Percentiles rank a stretch among this genome's conserved stretches.
Evolutionary conservation across 2,888 invertebrate species (phyloP).

Genomic region (Colostygia pectinataria): DNA sequence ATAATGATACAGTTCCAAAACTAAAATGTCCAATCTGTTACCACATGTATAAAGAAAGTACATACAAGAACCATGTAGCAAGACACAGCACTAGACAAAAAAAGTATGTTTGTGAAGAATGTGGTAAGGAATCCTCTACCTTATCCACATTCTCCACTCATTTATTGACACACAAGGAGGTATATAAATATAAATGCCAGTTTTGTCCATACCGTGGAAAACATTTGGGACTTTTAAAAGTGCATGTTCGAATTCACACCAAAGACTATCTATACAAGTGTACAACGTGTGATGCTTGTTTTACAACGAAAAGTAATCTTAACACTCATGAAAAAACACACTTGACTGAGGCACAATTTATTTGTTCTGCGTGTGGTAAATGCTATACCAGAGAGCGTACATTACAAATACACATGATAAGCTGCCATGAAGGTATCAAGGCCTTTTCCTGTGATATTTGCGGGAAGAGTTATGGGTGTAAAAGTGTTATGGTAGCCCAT

Average conservation of each 20-base stretch:
- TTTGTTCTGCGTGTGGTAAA: constrained; percentile 39
- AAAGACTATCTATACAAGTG: constrained; percentile 51
- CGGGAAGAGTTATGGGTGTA: constrained; percentile 44
- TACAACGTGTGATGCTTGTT: constrained; percentile 44
- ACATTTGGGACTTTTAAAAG: constrained; percentile 45
- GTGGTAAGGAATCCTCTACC: constrained; percentile 46
- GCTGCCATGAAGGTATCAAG: constrained; percentile 39
- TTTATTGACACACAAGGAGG: constrained; percentile 43
- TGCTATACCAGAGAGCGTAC: constrained; percentile 36
- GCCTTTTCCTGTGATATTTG: constrained; percentile 46
- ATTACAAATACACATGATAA: constrained; percentile 40
- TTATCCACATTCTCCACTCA: constrained; percentile 45
- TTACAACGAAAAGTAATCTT: constrained; percentile 52
- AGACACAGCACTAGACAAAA: constrained; percentile 33
- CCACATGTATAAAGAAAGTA: constrained; percentile 29
- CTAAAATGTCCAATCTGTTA: constrained; percentile 40
- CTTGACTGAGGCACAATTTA: constrained; percentile 25
- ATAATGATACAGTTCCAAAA: not conserved
- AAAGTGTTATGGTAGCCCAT: constrained; percentile 45
- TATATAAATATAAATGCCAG: constrained; percentile 48
- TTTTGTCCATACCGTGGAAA: constrained; percentile 52
- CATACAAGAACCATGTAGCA: constrained; percentile 38
- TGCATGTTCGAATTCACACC: constrained; percentile 51
- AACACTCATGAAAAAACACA: constrained; percentile 41
- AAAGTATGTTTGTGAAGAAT: constrained; percentile 49